These are phyloP conservation scores for Sycophila sp. DNA, from an alignment of 1,140 invertebrate genomes.

Conservation along the genomic window DNA sequence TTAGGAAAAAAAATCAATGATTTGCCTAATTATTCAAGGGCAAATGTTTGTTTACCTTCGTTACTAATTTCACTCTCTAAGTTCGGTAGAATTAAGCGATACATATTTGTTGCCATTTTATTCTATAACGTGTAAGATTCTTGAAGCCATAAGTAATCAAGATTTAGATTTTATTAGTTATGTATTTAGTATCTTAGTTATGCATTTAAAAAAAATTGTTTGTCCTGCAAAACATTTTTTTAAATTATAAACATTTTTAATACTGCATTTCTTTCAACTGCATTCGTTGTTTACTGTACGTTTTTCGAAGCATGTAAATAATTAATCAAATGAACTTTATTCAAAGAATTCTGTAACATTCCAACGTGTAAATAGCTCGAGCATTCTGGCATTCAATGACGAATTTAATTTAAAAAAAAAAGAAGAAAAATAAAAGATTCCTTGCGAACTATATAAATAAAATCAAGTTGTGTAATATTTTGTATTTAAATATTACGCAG, in stretches of 20 bases:
- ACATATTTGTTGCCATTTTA: conserved; percentile 30
- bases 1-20: conserved; percentile 10
- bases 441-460: neutral
- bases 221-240: too few relatives aligned
- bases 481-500: conserved; percentile 7
- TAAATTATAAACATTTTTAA: too few relatives aligned
- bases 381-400: neutral
- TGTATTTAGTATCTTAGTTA: too few relatives aligned
- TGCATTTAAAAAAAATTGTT: too few relatives aligned
- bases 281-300: neutral
- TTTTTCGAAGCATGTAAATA: conserved; percentile 31
- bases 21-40: neutral
- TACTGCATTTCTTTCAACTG: too few relatives aligned
- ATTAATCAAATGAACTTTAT: conserved; percentile 4
- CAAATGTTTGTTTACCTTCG: neutral
- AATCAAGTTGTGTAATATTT: neutral
- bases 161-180: neutral
- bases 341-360: conserved; percentile 29
- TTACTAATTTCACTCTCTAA: conserved; percentile 2
- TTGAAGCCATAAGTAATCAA: conserved; percentile 25
- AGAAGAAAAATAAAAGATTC: neutral
- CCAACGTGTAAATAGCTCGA: conserved; percentile 27
- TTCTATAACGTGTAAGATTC: conserved; percentile 14
- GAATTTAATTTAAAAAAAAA: conserved; percentile 14
- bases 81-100: neutral